phyloP scores from a whole-genome alignment of 2,797 vertebrate species.

The Liparis tanakae region DNA sequence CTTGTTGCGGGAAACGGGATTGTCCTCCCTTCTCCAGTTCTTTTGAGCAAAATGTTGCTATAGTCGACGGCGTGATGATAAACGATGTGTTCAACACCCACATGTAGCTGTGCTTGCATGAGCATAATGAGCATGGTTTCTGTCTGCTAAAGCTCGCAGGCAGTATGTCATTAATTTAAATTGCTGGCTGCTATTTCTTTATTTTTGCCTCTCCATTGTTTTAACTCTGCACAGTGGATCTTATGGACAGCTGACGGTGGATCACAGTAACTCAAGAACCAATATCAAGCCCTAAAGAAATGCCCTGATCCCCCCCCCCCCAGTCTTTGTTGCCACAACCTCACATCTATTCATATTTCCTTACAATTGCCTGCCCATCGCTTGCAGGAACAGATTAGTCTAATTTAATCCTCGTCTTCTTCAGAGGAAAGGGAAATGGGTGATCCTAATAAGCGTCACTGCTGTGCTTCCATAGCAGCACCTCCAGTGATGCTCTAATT shows the following conservation, averaged over 20 bases:
- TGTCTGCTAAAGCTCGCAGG: conserved; percentile 13
- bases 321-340: conserved; percentile 45
- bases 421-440: conserved; percentile 43
- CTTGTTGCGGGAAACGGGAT: not conserved
- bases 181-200: conserved; percentile 35
- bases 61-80: conserved; percentile 3
- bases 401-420: conserved; percentile 47
- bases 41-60: conserved; percentile 12
- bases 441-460: conserved; percentile 11
- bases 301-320: conserved; percentile 16
- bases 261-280: conserved; percentile 41
- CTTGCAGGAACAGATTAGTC: conserved; percentile 35
- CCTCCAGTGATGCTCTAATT: conserved; percentile 10
- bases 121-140: conserved; percentile 12
- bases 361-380: conserved; percentile 16
- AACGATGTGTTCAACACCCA: not conserved
- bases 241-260: conserved; percentile 33
- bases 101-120: conserved; percentile 24
- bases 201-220: conserved; percentile 26
- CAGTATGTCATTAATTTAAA: conserved; percentile 36
- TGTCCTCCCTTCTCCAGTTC: not conserved
- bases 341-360: conserved; percentile 39
- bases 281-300: conserved; percentile 12
- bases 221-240: conserved; percentile 21
- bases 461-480: not conserved